Evolutionary conservation across 2,113 vertebrate genomes (phyloP).

Genomic region (Polypterus senegalus): DNA sequence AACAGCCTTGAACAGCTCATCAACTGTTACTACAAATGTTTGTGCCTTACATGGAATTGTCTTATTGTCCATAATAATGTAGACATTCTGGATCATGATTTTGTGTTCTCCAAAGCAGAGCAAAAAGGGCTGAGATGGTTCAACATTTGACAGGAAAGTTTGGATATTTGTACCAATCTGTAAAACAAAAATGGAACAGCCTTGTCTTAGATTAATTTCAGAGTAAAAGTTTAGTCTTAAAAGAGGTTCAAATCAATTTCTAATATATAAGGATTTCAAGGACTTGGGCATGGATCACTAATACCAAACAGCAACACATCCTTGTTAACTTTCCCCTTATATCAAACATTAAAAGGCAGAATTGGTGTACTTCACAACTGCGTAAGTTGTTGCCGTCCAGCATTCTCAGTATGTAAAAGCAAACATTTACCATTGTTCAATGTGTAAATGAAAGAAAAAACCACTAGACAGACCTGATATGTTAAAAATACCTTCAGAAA

Average conservation of each 20-base stretch:
- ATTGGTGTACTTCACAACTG: too few species aligned
- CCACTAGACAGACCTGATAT: background rate
- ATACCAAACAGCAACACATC: too few species aligned
- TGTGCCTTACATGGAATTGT: slow-evolving; percentile 14
- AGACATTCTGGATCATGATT: slow-evolving; percentile 8
- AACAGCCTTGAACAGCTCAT: slow-evolving; percentile 9
- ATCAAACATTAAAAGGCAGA: too few species aligned
- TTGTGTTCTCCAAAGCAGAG: slow-evolving; percentile 11
- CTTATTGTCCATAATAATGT: slow-evolving; percentile 11
- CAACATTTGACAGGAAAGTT: slow-evolving; percentile 3
- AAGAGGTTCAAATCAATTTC: too few species aligned
- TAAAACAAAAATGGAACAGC: background rate
- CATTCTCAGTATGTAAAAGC: slow-evolving; percentile 5
- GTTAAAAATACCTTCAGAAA: slow-evolving; percentile 9
- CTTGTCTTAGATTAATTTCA: too few species aligned
- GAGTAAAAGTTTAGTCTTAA: too few species aligned
- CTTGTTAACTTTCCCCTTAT: too few species aligned
- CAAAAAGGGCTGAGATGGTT: slow-evolving; percentile 10
- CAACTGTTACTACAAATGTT: slow-evolving; percentile 12
- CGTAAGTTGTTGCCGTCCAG: background rate
- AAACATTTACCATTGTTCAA: background rate
- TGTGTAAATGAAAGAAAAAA: too few species aligned
- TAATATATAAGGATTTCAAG: too few species aligned
- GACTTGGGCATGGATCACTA: too few species aligned
- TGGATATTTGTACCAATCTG: slow-evolving; percentile 1